phyloP scores from a whole-genome alignment of 2,797 vertebrate species.

The Nannoperca obscura region DNA sequence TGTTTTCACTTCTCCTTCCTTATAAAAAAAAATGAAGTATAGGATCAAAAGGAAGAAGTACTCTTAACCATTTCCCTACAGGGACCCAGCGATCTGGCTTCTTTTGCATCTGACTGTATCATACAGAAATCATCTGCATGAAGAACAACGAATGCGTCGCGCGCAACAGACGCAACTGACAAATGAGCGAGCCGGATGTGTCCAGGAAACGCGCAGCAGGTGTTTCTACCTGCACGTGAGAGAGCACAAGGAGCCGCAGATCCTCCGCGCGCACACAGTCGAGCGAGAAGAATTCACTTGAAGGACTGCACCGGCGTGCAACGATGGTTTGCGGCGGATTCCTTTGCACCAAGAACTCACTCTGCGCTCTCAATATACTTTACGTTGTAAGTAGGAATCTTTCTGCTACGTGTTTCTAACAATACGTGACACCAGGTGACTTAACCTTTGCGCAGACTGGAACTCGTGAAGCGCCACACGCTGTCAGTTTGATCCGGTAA shows the following conservation, averaged over 20 bases:
- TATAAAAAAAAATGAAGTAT: not conserved
- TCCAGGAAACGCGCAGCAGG: conserved; percentile 25
- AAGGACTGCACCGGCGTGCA: not conserved
- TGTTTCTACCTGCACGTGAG: not conserved
- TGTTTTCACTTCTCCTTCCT: not conserved
- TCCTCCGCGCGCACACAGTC: not conserved
- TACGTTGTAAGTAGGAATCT: conserved; percentile 65
- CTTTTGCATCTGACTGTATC: not conserved
- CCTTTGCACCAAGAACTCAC: conserved; percentile 69
- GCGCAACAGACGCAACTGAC: not conserved
- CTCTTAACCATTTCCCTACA: not conserved
- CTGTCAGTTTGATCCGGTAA: not conserved
- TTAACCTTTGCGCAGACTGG: not conserved
- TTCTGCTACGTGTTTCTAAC: no score
- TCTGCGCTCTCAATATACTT: conserved; percentile 73
- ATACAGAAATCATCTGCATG: not conserved
- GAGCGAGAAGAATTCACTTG: not conserved
- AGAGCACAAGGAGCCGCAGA: not conserved
- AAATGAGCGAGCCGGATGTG: conserved; percentile 60
- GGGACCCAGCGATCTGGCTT: not conserved
- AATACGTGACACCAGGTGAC: no score
- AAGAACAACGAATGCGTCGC: conserved; percentile 1
- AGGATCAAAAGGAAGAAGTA: not conserved
- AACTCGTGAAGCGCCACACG: not conserved
- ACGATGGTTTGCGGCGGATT: conserved; percentile 74